Base-by-base conservation (phyloP, 2,113 vertebrate species). In the Macrotus californicus region DNA sequence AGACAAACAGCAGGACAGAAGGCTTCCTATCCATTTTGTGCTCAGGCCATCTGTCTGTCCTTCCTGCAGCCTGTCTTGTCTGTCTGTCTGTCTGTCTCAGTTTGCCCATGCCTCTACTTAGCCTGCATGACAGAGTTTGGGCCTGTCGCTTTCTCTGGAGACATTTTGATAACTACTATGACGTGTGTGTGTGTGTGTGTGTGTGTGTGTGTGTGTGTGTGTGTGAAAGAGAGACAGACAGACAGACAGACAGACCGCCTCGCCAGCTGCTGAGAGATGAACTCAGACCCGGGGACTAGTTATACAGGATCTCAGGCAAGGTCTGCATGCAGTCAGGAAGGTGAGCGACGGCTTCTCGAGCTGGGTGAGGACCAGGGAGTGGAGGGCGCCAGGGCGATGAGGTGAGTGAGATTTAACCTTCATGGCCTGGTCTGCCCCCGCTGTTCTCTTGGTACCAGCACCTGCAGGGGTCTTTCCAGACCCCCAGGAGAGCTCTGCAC, bases 161-260 rank as follows among this genome's bases (percentile, higher is more conserved):
- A 79, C 11, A n/a, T 19, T 39, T 7, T 34, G 61, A 50, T 85
- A 26, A 61, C 80, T 50, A 6, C 39, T 52, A 34, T 48, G 24
- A 34, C 34, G 21, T 21, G 10, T 7, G 15, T 2, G 10, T 18
- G 16, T 2, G 4, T 3, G 15, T n/a, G 4, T 16, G 12, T 26
- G 19, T 16, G 7, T 13, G 26, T 26, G 18, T 12, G 2, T 16
- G 12, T n/a, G 13, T 50, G n/a, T 2, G 14, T 31, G 2, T 18
- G 11, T 24, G 13, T 14, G 7, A 48, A 11, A 52, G 54, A 59
- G 19, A 59, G 56, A 59, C 7, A 59, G 22, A 59, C 22, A 59
- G 56, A 59, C 22, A 26, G 56, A 26, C 7, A 59, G 56, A 43
- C 2, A 48, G 19, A 12, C 54, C 22, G 29, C 50, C 85, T 72